These are phyloP conservation scores for Darevskia mixta DNA, from an alignment of 2,797 vertebrate genomes.

Conservation along the genomic window DNA sequence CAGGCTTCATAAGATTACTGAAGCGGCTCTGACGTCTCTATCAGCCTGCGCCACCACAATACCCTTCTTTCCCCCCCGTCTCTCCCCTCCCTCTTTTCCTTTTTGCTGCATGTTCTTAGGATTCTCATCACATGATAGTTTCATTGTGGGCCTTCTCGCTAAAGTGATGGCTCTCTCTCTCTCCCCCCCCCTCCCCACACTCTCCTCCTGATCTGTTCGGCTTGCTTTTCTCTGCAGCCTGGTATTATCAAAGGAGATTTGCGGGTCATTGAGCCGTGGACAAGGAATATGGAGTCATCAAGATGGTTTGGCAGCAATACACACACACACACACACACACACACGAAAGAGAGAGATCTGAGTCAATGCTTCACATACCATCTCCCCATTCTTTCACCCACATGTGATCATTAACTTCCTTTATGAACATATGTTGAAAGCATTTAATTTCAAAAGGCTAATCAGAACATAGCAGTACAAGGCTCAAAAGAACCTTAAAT, in stretches of 20 bases:
- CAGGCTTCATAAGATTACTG: constrained; percentile 91
- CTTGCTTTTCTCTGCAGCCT: constrained; percentile 90
- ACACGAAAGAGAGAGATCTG: not conserved
- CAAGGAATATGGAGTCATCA: constrained; percentile 93
- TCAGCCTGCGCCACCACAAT: constrained; percentile 88
- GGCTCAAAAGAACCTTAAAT: constrained; percentile 66
- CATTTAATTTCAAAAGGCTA: constrained; percentile 74
- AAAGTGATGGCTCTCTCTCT: constrained; percentile 76
- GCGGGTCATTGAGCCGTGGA: constrained; percentile 95
- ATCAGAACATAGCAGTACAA: constrained; percentile 68
- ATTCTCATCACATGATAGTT: constrained; percentile 96
- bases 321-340: constrained; percentile 41
- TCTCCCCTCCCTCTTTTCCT: constrained; percentile 61
- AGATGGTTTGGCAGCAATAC: constrained; percentile 78
- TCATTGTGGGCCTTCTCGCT: constrained; percentile 86
- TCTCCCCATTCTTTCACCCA: constrained; percentile 66
- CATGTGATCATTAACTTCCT: constrained; percentile 57
- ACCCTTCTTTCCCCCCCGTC: constrained; percentile 79
- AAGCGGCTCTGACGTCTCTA: constrained; percentile 95
- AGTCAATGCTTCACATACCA: constrained; percentile 51
- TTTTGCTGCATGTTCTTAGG: constrained; percentile 76
- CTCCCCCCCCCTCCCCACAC: not conserved
- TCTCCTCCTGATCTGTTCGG: constrained; percentile 84
- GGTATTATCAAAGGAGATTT: constrained; percentile 98
- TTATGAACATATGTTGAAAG: constrained; percentile 65